phyloP scores from a whole-genome alignment of 2,888 invertebrate species.

The Hydraecia micacea region DNA sequence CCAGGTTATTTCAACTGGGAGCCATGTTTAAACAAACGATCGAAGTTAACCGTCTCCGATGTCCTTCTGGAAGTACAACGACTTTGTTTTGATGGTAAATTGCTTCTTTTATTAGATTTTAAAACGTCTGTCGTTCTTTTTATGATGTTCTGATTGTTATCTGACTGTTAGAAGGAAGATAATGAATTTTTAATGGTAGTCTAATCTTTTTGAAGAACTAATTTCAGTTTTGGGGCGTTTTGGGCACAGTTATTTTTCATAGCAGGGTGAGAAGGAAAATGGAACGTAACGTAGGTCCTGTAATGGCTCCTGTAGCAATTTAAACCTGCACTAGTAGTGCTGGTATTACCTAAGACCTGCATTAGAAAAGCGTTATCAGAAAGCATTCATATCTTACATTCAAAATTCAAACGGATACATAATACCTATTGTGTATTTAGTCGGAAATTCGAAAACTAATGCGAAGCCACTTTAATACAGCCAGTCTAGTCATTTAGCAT shows the following conservation, averaged over 20 bases:
- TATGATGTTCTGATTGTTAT: constrained; percentile 48
- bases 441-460: neutral
- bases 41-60: constrained; percentile 34
- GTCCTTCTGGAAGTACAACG: constrained; percentile 38
- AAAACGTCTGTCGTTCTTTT: constrained; percentile 43
- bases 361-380: neutral
- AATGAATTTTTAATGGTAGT: constrained; percentile 38
- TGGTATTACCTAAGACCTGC: neutral
- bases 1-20: constrained; percentile 10
- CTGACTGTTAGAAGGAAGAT: constrained; percentile 40
- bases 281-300: neutral
- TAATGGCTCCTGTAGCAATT: neutral
- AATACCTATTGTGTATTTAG: neutral
- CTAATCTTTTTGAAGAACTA: constrained; percentile 22
- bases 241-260: neutral
- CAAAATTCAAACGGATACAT: neutral
- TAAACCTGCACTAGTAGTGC: neutral
- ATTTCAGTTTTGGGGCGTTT: constrained; percentile 23
- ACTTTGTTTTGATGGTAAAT: constrained; percentile 41
- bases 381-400: neutral
- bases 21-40: constrained; percentile 28
- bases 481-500: neutral
- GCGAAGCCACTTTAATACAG: neutral
- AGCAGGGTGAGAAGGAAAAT: neutral
- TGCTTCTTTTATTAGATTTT: constrained; percentile 52